Evolutionary conservation across 2,113 vertebrate genomes (phyloP), one percentile per base, ranked within the genome.

Genomic region (Siniperca chuatsi): DNA sequence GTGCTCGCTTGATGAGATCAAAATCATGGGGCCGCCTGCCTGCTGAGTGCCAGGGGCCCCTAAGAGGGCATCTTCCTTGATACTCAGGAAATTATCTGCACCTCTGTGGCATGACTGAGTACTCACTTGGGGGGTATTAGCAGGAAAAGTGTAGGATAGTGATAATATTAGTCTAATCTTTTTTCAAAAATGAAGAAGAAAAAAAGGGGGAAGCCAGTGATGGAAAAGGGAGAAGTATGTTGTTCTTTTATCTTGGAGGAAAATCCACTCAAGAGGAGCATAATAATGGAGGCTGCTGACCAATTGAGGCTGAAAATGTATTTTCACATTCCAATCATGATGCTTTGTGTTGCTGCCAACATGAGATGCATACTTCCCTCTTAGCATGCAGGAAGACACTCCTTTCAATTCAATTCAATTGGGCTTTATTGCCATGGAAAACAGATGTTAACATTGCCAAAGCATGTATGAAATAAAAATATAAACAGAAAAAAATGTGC

Each of bases 1-100:
- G 88, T 90, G 92, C 91, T 77, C 48, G 78, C 87, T 82, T 89
- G 91, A 92, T 92, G 91, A 86, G 92, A 93, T 93, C 93, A 89
- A 85, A 92, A 82, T 84, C 87, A 60, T 29, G 21, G 74, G 81
- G 86, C 81, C 44, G 48, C 74, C 67, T 40, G 84, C 81, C 84
- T 87, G 84, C 85, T 78, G 78, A 87, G 84, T 86, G 89, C 88
- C 85, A 67, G 42, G 81, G 89, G 76, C 54, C 69, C 83, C 60
- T 4, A 1, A 6, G 64, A 81, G 81, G 82, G 76, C 90, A 83
- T 81, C 86, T 75, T 73, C 25, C 65, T 83, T 67, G 60, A 83
- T 55, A 79, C 82, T 62, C 57, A 13, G 73, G 80, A 84, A 79
- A 85, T 79, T 70, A 83, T 85, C 73, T 3, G 61, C 79, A 87